A percentile compares a stretch with the other conserved stretches of the same genome.
Conservation (phyloP, 2,797 vertebrate species). For the Perodicticus potto region DNA sequence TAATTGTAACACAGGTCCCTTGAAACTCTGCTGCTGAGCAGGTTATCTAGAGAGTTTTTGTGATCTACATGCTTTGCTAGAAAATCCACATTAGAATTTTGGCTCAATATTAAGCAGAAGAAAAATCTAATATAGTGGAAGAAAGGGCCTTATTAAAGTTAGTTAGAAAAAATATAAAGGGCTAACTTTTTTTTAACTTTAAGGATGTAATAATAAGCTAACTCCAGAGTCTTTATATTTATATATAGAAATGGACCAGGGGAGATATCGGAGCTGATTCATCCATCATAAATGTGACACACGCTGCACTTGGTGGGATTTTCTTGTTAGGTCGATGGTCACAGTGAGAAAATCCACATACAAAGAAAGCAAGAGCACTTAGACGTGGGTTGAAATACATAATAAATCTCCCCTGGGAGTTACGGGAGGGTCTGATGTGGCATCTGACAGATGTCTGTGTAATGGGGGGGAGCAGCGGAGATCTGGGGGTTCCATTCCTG, state of each 20-base stretch:
- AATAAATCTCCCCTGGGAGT: neutral
- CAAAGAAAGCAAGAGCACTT: neutral
- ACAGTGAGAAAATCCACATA: slow-evolving; percentile 22
- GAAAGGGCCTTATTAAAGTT: neutral
- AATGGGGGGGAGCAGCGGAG: neutral
- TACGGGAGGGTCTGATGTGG: neutral
- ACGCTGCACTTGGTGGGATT: neutral
- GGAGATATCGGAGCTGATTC: neutral
- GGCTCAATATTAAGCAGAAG: neutral
- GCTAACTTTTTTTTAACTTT: neutral
- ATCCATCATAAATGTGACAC: neutral
- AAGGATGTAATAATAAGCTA: neutral
- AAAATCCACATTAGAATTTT: neutral
- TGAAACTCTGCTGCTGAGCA: neutral
- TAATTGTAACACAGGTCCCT: neutral
- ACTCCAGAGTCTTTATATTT: neutral
- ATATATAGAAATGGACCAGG: neutral
- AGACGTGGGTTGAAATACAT: neutral
- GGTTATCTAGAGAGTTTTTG: neutral
- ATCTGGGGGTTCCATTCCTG: neutral
- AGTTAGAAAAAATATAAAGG: neutral
- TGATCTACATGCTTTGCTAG: neutral
- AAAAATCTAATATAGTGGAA: neutral
- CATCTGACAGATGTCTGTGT: neutral
- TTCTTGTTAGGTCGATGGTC: neutral